Evolutionary conservation across 2,113 vertebrate genomes (phyloP).

Genomic region (Sakesphorus luctuosus): DNA sequence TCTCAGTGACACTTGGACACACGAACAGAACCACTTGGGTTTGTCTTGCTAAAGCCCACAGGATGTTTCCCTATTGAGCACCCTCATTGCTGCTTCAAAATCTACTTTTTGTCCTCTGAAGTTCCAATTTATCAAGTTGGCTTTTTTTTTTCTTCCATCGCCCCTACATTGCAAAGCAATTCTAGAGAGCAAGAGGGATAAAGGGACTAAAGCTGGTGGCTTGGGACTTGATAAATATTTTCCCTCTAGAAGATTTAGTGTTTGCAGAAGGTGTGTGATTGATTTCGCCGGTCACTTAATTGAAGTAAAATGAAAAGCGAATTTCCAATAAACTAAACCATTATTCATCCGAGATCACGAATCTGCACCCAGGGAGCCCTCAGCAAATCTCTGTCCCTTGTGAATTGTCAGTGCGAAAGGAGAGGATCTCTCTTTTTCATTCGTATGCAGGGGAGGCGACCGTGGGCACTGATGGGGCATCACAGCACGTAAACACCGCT

Average conservation of each 20-base stretch:
- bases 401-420: not conserved
- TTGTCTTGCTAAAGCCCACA: not conserved
- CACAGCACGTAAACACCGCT: fast-evolving
- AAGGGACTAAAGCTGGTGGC: conserved; percentile 39
- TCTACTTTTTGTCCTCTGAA: not conserved
- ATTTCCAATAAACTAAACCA: conserved; percentile 77
- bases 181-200: not conserved
- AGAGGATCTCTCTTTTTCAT: not conserved
- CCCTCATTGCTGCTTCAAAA: not conserved
- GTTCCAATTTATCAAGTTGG: not conserved
- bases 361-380: conserved; percentile 52
- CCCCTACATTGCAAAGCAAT: not conserved
- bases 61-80: not conserved
- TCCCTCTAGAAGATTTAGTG: conserved; percentile 75
- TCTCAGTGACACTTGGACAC: not conserved
- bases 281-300: conserved; percentile 78
- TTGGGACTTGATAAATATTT: conserved; percentile 77
- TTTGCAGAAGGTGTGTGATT: conserved; percentile 74
- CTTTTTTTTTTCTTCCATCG: fast-evolving
- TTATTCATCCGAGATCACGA: conserved; percentile 64
- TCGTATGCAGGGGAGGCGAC: not conserved
- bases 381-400: not conserved
- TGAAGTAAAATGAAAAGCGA: conserved; percentile 80
- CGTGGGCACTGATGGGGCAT: fast-evolving
- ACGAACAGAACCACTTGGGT: not conserved